Evolutionary conservation across 2,113 vertebrate genomes (phyloP).

Genomic region (zebrafish (Danio rerio)): DNA sequence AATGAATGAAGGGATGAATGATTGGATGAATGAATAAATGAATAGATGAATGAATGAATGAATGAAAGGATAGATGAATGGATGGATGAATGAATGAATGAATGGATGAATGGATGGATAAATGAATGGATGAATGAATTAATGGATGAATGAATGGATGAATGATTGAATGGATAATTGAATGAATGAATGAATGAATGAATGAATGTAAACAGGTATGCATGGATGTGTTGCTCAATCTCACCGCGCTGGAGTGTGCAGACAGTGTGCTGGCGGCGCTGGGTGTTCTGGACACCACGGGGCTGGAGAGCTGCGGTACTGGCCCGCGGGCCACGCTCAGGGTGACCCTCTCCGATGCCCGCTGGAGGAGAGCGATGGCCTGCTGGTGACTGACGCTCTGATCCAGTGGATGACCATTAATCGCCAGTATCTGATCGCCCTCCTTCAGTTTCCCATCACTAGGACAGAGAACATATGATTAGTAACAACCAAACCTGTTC

Average conservation of each 20-base stretch:
- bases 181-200: too few relatives aligned
- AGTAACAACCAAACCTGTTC: too few relatives aligned
- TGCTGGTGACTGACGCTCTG: constrained; percentile 85
- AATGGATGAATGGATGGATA: too few relatives aligned
- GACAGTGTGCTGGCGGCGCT: constrained; percentile 93
- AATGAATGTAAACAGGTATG: neutral
- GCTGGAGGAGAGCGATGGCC: constrained; percentile 81
- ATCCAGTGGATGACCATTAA: constrained; percentile 82
- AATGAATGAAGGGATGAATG: too few relatives aligned
- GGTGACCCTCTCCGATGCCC: constrained; percentile 80
- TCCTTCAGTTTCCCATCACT: constrained; percentile 85
- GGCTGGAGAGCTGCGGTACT: constrained; percentile 83
- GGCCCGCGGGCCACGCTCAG: constrained; percentile 82
- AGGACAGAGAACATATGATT: neutral
- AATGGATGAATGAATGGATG: too few relatives aligned
- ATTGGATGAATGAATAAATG: too few relatives aligned
- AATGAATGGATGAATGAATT: too few relatives aligned
- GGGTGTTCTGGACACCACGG: constrained; percentile 88
- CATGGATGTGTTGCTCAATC: constrained; percentile 48
- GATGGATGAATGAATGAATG: too few relatives aligned
- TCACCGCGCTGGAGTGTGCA: constrained; percentile 89
- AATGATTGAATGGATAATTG: too few relatives aligned
- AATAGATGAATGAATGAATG: too few relatives aligned
- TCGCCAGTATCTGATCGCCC: constrained; percentile 87
- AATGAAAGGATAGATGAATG: too few relatives aligned